These are phyloP conservation scores for Phacellophora camtschatica DNA, from an alignment of 30 jellyfish, hydroid and myxozoan genomes.

Conservation along the genomic window DNA sequence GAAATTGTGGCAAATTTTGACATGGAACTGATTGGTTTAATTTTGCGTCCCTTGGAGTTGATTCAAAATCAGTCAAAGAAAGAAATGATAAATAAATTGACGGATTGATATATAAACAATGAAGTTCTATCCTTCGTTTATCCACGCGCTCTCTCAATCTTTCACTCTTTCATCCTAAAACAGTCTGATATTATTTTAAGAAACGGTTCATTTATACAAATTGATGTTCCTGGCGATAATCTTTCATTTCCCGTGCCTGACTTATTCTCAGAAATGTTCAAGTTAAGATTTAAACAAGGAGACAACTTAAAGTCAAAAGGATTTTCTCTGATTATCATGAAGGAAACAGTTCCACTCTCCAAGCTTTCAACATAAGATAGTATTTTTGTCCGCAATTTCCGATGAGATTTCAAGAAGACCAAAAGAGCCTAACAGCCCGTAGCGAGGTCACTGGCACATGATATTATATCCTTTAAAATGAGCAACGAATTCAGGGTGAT, in stretches of 20 bases:
- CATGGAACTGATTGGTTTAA: too few species aligned
- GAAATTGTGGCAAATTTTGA: too few species aligned
- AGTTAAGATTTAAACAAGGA: background rate
- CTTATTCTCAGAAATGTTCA: background rate
- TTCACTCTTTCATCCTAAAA: too few species aligned
- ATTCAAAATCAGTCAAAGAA: too few species aligned
- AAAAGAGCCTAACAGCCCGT: background rate
- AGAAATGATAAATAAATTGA: too few species aligned
- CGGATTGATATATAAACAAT: too few species aligned
- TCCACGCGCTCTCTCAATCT: too few species aligned
- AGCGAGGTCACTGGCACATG: background rate
- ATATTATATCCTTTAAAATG: background rate
- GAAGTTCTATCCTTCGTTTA: too few species aligned
- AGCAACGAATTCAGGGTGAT: background rate
- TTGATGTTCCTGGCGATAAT: too few species aligned
- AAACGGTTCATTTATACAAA: too few species aligned
- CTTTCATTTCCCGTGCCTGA: background rate
- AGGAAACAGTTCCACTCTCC: conserved; percentile 15
- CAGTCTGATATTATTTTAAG: too few species aligned
- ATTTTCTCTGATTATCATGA: background rate
- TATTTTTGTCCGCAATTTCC: conserved; percentile 13
- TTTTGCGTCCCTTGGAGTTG: too few species aligned
- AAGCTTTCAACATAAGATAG: background rate
- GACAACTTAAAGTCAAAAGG: background rate
- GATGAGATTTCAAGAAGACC: conserved; percentile 6